phyloP scores from a whole-genome alignment of 2,797 vertebrate species.

The Prionace glauca region DNA sequence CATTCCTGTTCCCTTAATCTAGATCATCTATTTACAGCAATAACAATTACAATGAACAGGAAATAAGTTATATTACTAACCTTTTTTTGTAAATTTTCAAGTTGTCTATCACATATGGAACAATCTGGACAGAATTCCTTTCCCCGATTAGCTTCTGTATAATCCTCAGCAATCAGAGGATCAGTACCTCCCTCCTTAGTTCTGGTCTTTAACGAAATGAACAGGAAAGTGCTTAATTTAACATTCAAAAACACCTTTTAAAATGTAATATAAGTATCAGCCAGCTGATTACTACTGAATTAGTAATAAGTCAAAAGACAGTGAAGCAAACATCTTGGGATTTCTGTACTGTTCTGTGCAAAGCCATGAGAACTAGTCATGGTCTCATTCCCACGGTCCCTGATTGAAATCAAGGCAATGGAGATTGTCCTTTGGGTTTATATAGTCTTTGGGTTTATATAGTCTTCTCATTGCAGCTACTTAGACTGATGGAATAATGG shows the following conservation, averaged over 20 bases:
- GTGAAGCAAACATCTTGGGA: background rate
- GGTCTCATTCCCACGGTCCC: background rate
- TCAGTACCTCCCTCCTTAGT: background rate
- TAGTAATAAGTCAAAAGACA: background rate
- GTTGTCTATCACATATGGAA: background rate
- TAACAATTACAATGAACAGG: background rate
- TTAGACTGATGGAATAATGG: background rate
- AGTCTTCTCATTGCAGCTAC: background rate
- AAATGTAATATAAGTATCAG: background rate
- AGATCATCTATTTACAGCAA: no score
- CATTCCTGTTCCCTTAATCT: background rate
- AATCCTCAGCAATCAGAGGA: background rate
- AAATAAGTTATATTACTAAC: background rate
- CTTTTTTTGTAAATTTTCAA: background rate
- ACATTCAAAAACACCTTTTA: background rate
- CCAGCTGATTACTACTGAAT: background rate
- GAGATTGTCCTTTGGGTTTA: background rate
- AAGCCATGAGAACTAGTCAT: background rate
- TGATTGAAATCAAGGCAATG: background rate
- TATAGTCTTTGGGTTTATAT: background rate
- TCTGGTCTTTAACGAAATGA: background rate
- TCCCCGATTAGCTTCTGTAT: background rate
- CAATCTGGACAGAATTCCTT: background rate
- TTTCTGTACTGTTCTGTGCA: background rate
- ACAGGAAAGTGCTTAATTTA: background rate